phyloP scores from a whole-genome alignment of 92 coral and sea anemone species.

The Epizoanthus scotinus region DNA sequence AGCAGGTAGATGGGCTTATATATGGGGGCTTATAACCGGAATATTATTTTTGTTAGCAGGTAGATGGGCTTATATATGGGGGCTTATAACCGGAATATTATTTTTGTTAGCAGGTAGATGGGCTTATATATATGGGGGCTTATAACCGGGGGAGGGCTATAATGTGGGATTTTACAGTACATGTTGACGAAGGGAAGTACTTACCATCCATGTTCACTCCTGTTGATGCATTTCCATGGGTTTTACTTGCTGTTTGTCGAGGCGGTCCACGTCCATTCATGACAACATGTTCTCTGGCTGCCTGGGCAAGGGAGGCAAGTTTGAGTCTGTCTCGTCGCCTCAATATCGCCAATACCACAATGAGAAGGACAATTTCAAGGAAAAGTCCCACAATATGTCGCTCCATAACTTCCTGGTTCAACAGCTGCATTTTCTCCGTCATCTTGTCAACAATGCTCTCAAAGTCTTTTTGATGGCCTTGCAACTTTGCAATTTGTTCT shows the following conservation, averaged over 20 bases:
- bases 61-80: no score
- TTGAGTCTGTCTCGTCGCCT: conserved; percentile 62
- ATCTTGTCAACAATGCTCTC: conserved; percentile 13
- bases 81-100: no score
- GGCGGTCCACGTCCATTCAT: conserved; percentile 32
- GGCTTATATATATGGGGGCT: no score
- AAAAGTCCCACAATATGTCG: conserved; percentile 91
- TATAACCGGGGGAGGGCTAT: no score
- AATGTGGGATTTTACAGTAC: no score
- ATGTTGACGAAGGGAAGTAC: not conserved
- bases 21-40: no score
- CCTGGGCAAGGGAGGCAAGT: conserved; percentile 26
- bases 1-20: no score
- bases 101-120: no score
- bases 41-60: no score
- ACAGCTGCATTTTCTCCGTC: conserved; percentile 29
- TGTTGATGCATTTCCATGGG: conserved; percentile 26
- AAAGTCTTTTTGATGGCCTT: conserved; percentile 17
- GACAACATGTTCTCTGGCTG: conserved; percentile 2
- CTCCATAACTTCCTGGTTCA: conserved; percentile 75
- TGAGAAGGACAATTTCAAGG: conserved; percentile 69
- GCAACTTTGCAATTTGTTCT: conserved; percentile 40
- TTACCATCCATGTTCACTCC: not conserved
- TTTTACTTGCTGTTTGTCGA: conserved; percentile 53
- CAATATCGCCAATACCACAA: conserved; percentile 67